A percentile compares a stretch with the other conserved stretches of the same genome.
These are phyloP conservation scores for Choreutis nemorana DNA, from an alignment of 2,888 invertebrate genomes.

Conservation along the genomic window DNA sequence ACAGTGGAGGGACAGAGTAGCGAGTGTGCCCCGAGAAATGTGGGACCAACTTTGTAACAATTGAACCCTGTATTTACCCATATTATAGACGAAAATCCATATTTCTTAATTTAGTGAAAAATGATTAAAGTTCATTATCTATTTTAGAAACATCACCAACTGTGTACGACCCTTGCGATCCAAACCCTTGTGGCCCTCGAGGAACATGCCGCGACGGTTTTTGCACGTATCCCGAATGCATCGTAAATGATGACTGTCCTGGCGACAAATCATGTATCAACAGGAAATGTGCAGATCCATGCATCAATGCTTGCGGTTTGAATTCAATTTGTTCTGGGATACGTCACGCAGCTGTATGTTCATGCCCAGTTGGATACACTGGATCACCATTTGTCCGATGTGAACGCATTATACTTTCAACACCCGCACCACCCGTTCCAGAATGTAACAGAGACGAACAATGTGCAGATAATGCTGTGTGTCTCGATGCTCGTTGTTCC, in stretches of 20 bases:
- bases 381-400: slow-evolving; percentile 84
- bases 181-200: slow-evolving; percentile 76
- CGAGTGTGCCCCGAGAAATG: too few species aligned
- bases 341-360: slow-evolving; percentile 80
- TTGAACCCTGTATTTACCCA: neutral
- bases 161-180: slow-evolving; percentile 70
- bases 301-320: slow-evolving; percentile 81
- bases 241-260: slow-evolving; percentile 86
- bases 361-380: slow-evolving; percentile 78
- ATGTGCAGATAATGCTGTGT: slow-evolving; percentile 84
- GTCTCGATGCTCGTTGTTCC: slow-evolving; percentile 76
- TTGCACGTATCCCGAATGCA: slow-evolving; percentile 84
- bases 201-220: slow-evolving; percentile 71
- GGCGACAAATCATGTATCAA: slow-evolving; percentile 82
- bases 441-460: slow-evolving; percentile 82
- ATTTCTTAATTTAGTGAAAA: neutral
- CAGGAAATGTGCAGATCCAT: slow-evolving; percentile 86
- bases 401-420: slow-evolving; percentile 34
- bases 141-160: slow-evolving; percentile 31
- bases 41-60: neutral
- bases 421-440: slow-evolving; percentile 65
- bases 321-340: slow-evolving; percentile 82
- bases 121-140: slow-evolving; percentile 1
- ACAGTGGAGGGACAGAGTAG: too few species aligned
- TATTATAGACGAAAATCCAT: neutral